Evolutionary conservation across 30 jellyfish, hydroid and myxozoan genomes (phyloP).

Genomic region (Cassiopea xamachana): DNA sequence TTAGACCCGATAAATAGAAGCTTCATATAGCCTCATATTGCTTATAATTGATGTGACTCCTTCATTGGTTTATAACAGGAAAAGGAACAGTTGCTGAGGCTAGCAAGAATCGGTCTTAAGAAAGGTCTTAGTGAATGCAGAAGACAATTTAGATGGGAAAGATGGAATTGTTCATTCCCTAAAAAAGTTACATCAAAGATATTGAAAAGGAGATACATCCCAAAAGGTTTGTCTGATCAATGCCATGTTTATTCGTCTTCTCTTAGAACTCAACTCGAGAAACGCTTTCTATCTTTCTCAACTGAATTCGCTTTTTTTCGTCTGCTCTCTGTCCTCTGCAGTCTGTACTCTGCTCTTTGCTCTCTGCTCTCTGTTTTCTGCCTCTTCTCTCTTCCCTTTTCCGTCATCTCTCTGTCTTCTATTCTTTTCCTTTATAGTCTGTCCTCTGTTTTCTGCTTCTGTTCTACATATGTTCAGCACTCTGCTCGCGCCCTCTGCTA

Average conservation of each 20-base stretch:
- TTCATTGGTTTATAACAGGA: background rate
- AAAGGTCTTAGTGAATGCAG: slow-evolving; percentile 66
- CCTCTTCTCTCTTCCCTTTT: background rate
- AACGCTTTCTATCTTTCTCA: no score
- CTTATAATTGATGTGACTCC: background rate
- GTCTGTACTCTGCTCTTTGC: no score
- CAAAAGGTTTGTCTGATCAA: slow-evolving; percentile 26
- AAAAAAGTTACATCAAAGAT: slow-evolving; percentile 28
- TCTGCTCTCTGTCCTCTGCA: no score
- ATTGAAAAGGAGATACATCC: slow-evolving; percentile 47
- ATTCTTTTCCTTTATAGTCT: background rate
- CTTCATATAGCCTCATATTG: background rate
- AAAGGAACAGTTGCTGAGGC: slow-evolving; percentile 11
- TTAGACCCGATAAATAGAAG: no score
- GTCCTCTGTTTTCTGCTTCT: background rate
- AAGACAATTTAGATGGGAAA: slow-evolving; percentile 67
- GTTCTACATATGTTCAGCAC: background rate
- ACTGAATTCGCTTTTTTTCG: no score
- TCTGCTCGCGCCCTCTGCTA: background rate
- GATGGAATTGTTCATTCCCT: slow-evolving; percentile 89
- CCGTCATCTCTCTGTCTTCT: background rate
- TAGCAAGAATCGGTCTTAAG: slow-evolving; percentile 32
- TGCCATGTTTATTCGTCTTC: background rate
- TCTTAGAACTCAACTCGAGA: no score
- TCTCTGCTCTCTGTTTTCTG: no score